Conservation (phyloP, 2,888 invertebrate species). For the Drosophila longiperda region DNA sequence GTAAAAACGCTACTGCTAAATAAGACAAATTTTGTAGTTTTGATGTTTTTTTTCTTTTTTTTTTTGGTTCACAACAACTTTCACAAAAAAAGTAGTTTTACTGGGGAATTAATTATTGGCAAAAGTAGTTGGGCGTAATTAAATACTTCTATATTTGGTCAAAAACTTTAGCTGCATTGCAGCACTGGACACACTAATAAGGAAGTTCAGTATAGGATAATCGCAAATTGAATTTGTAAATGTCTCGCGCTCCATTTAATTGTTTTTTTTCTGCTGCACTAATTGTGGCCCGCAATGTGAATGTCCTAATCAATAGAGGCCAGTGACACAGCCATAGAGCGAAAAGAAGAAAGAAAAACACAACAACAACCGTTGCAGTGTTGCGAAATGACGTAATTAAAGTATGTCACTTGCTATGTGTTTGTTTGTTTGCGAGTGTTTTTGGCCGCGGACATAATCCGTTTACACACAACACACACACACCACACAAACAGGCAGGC, state of each 20-base stretch:
- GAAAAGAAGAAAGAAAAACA: conserved; percentile 10
- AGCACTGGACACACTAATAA: conserved; percentile 39
- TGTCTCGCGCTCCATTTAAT: conserved; percentile 43
- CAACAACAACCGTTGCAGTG: conserved; percentile 40
- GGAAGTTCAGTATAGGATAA: conserved; percentile 46
- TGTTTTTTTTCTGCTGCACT: conserved; percentile 22
- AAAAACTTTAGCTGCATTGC: conserved; percentile 31
- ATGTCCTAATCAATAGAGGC: conserved; percentile 71
- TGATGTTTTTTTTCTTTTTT: conserved; percentile 9
- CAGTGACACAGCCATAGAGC: conserved; percentile 53
- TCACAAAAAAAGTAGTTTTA: conserved; percentile 58
- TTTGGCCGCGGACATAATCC: conserved; percentile 52
- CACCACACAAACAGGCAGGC: conserved; percentile 5
- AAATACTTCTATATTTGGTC: conserved; percentile 59
- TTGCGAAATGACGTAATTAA: conserved; percentile 71
- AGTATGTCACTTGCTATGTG: conserved; percentile 57
- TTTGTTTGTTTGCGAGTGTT: conserved; percentile 36
- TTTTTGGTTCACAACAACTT: conserved; percentile 70
- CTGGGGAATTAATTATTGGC: conserved; percentile 65
- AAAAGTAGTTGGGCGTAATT: conserved; percentile 61
- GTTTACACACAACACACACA: conserved; percentile 39
- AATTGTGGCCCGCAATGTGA: conserved; percentile 63
- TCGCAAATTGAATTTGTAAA: conserved; percentile 26
- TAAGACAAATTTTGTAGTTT: conserved; percentile 57
- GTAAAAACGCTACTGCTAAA: conserved; percentile 44